Evolutionary conservation across 2,113 vertebrate species (phyloP).

Genomic region (Pterocles burchelli): DNA sequence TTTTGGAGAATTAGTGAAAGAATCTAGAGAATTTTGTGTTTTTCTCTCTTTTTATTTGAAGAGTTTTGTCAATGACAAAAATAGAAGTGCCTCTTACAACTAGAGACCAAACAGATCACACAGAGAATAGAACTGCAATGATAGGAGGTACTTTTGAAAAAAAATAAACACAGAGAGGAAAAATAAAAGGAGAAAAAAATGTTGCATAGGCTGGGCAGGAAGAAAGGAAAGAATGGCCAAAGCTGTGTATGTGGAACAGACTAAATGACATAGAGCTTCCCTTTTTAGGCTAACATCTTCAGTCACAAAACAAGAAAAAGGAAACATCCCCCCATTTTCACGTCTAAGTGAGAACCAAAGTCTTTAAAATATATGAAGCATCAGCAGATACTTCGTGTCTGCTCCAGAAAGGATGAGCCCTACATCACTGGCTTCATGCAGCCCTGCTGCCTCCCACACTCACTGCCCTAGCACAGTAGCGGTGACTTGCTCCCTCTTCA

Average conservation of each 20-base stretch:
- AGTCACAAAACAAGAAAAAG: not conserved
- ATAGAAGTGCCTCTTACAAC: not conserved
- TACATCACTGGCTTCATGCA: not conserved
- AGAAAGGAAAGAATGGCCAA: not conserved
- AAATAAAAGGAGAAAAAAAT: not conserved
- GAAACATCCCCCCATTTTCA: not conserved
- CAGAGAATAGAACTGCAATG: not conserved
- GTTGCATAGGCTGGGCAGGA: not conserved
- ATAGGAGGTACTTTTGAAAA: not conserved
- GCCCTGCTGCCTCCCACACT: not conserved
- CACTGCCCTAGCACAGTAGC: not conserved
- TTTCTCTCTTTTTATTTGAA: not conserved
- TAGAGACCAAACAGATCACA: not conserved
- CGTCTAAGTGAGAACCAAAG: not conserved
- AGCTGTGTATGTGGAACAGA: not conserved
- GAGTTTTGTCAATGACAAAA: not conserved
- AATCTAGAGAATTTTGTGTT: not conserved
- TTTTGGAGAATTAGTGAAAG: constrained; percentile 27
- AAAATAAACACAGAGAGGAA: not conserved
- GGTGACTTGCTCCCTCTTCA: not conserved
- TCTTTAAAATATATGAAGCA: not conserved
- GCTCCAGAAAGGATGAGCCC: not conserved
- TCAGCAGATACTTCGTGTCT: not conserved
- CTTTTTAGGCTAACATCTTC: not conserved
- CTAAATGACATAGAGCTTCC: not conserved